Conservation (phyloP, 2,113 vertebrate species). For the Perca flavescens region DNA sequence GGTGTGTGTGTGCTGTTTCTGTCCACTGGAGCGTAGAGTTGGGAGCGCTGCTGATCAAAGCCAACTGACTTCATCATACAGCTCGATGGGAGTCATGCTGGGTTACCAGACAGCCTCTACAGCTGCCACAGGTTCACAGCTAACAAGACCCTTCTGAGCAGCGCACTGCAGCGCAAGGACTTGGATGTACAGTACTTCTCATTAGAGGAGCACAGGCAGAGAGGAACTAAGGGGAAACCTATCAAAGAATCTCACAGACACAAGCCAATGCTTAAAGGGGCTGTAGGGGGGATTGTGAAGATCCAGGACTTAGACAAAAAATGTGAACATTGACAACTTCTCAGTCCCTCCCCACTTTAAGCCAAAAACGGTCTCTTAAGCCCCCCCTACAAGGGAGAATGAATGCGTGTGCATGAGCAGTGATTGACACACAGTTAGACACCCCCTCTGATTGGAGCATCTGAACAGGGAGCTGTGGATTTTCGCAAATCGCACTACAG, state of each 20-base stretch:
- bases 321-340: too few relatives aligned
- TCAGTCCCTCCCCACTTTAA: too few relatives aligned
- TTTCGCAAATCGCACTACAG: too few relatives aligned
- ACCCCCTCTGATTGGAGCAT: too few relatives aligned
- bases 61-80: conserved; percentile 50
- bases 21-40: conserved; percentile 38
- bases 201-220: conserved; percentile 11
- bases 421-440: too few relatives aligned
- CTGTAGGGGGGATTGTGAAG: too few relatives aligned
- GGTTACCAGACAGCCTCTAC: conserved; percentile 16
- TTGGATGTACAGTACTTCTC: conserved; percentile 15
- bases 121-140: conserved; percentile 19
- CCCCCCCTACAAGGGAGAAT: too few relatives aligned
- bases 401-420: too few relatives aligned
- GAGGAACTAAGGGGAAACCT: neutral
- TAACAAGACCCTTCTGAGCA: conserved; percentile 41
- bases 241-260: neutral
- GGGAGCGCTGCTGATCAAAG: conserved; percentile 57
- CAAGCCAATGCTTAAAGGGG: neutral
- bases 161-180: conserved; percentile 5
- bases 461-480: too few relatives aligned
- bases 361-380: too few relatives aligned
- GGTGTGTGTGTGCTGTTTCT: conserved; percentile 22
- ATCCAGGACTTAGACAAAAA: too few relatives aligned
- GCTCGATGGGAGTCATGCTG: conserved; percentile 50